A percentile compares a stretch with the other conserved stretches of the same genome.
phyloP scores from a whole-genome alignment of 2,113 vertebrate genomes.

The Cairina moschata region DNA sequence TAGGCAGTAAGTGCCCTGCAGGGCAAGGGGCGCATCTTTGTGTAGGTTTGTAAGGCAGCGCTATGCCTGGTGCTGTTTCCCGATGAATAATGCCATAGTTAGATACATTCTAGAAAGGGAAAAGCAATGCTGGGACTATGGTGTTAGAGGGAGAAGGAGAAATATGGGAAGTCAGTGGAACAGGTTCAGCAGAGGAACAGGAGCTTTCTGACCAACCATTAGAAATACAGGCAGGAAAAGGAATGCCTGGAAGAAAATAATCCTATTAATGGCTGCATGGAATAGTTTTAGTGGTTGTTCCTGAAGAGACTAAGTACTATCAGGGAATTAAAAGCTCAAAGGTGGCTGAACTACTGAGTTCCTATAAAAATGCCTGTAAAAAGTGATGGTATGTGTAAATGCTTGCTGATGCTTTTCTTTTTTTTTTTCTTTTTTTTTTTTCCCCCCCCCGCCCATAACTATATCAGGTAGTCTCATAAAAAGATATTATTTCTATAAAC shows the following conservation, averaged over 20 bases:
- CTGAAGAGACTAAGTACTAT: not conserved
- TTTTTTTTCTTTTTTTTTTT: not conserved
- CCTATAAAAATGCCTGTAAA: conserved; percentile 32
- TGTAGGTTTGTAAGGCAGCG: not conserved
- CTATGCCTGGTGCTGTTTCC: not conserved
- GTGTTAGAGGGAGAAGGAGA: not conserved
- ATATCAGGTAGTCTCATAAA: not conserved
- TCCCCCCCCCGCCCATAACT: not conserved
- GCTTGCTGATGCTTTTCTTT: not conserved
- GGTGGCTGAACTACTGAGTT: conserved; percentile 16
- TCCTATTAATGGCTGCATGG: not conserved
- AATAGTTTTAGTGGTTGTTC: not conserved
- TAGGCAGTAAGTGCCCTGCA: not conserved
- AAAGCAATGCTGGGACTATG: rapidly evolving
- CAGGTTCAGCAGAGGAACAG: not conserved
- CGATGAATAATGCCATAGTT: rapidly evolving
- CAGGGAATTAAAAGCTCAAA: conserved; percentile 35
- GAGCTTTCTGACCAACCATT: not conserved
- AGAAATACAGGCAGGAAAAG: not conserved
- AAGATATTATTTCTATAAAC: not conserved
- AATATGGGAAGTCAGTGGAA: not conserved
- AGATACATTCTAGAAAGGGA: not conserved
- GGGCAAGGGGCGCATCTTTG: rapidly evolving
- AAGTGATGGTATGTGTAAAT: not conserved
- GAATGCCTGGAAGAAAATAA: not conserved